Evolutionary conservation across 2,888 invertebrate species (phyloP), one percentile per base, ranked within the genome.

Genomic region (Xestia rhomboidea): DNA sequence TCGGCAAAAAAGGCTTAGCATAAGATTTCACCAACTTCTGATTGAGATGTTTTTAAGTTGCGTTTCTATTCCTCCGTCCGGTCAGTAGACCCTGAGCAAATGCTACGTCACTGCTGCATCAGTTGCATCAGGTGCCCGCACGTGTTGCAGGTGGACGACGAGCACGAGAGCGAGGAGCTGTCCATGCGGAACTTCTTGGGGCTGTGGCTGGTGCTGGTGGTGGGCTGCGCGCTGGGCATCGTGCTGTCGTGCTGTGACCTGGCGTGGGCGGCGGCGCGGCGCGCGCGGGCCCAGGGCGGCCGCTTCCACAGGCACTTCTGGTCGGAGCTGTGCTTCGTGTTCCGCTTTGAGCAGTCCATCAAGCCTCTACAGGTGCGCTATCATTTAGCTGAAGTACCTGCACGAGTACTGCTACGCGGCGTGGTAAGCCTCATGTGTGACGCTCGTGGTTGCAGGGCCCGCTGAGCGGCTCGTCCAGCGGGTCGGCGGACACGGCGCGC

Each of bases 171-270:
- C 88, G 88, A 87, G 91, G 95, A 90, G 95, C 97, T 87, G 76
- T 97, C 97, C 74, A 96, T 99, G 89, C 97, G 97, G 82, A 99
- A 99, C 94, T 98, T 98, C 60, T 97, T 98, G 84, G 98, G 98
- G 63, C 98, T 98, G 63, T 99, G 98, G 94, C 95, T 98, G 76
- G 98, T 98, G 82, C 95, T 98, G 80, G 97, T 97, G 70, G 96
- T 97, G 77, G 98, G 98, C 0, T 97, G 98, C 87, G 94, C 96
- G 68, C 91, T 98, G 71, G 98, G 98, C 67, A 95, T 98, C 82
- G 87, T 97, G 73, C 97, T 98, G 49, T 98, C 98, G 49, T 97
- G 98, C 85, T 92, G 97, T 57, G 98, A 99, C 95, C 92, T 96
- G 79, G 93, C 93, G 81, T 91, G 91, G 91, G 87, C 92, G 74